Percentiles rank a stretch among this genome's conserved stretches.
These are phyloP conservation scores for Trichonephila clavipes DNA, from an alignment of 1,140 invertebrate species.

Conservation along the genomic window DNA sequence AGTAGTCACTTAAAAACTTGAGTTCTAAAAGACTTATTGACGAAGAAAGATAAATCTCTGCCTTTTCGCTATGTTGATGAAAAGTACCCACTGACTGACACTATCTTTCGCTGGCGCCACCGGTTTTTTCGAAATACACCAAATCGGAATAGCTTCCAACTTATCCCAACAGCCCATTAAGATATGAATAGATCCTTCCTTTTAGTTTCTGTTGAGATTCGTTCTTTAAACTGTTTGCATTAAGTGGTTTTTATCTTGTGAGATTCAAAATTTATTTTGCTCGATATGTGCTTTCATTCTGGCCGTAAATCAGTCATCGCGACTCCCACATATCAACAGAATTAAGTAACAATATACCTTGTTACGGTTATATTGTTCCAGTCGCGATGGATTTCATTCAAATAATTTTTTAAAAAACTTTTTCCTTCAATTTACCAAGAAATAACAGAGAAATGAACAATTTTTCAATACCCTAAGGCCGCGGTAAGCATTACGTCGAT, in stretches of 20 bases:
- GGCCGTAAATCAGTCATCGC: not conserved
- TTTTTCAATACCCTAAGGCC: too few species aligned
- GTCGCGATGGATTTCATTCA: not conserved
- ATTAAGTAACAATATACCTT: not conserved
- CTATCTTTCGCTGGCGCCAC: constrained; percentile 19
- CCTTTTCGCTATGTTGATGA: not conserved
- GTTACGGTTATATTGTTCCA: not conserved
- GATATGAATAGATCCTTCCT: not conserved
- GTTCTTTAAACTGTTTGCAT: not conserved
- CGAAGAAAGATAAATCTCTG: not conserved
- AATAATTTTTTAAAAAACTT: not conserved
- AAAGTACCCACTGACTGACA: not conserved
- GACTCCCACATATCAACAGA: not conserved
- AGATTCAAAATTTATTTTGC: not conserved
- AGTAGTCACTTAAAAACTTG: constrained; percentile 8
- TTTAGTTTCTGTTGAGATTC: not conserved
- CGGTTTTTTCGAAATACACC: not conserved
- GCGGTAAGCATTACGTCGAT: too few species aligned
- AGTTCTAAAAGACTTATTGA: not conserved
- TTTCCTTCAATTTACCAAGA: too few species aligned
- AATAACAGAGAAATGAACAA: too few species aligned
- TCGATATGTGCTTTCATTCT: not conserved
- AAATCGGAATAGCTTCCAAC: not conserved
- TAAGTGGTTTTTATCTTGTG: constrained; percentile 23
- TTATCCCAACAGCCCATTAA: constrained; percentile 21